Evolutionary conservation across 2,888 invertebrate genomes (phyloP).

Genomic region (Eilema depressum): DNA sequence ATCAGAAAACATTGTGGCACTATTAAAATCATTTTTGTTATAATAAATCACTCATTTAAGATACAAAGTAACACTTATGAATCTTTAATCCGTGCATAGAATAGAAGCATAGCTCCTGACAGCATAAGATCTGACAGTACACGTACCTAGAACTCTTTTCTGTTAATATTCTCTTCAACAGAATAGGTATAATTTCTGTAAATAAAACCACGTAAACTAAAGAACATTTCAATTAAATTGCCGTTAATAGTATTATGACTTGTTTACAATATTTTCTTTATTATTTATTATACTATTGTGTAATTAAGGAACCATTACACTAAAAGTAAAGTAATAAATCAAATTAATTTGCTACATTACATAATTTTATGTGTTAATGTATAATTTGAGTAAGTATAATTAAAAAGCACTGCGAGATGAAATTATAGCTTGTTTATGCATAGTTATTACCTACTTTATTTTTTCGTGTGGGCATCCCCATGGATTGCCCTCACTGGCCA

Average conservation of each 20-base stretch:
- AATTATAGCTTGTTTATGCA: not conserved
- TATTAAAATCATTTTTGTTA: too few relatives aligned
- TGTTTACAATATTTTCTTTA: not conserved
- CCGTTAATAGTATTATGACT: not conserved
- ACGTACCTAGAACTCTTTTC: not conserved
- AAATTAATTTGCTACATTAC: slow-evolving; percentile 1
- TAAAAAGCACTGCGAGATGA: not conserved
- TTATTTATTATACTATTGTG: not conserved
- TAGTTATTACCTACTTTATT: not conserved
- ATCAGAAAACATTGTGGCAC: too few relatives aligned
- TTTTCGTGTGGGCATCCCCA: too few relatives aligned
- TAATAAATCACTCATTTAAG: not conserved
- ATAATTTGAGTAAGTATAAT: not conserved
- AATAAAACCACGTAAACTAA: not conserved
- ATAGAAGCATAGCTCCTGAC: not conserved
- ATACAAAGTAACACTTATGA: not conserved
- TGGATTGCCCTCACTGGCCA: too few relatives aligned
- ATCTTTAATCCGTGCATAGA: not conserved
- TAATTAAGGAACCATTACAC: not conserved
- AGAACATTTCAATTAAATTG: not conserved
- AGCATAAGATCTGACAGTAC: not conserved
- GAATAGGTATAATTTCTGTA: not conserved
- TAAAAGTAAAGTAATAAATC: not conserved
- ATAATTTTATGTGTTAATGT: not conserved
- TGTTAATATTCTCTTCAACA: not conserved